These are phyloP conservation scores for Drosophila kepulauana DNA, from an alignment of 1,140 invertebrate species.

Conservation along the genomic window DNA sequence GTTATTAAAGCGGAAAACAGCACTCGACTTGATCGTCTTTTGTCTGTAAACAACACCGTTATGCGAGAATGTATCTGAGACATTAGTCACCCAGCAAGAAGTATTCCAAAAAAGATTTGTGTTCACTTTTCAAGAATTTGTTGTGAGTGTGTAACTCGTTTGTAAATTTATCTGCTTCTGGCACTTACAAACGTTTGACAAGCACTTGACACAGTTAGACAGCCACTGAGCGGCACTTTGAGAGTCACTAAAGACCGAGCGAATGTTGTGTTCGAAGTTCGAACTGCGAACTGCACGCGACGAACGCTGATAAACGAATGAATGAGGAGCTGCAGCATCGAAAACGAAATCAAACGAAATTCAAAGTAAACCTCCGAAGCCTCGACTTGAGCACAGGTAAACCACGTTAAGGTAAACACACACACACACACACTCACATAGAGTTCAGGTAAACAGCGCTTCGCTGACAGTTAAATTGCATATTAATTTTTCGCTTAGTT, in stretches of 20 bases:
- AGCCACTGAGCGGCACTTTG: conserved; percentile 14
- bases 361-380: conserved; percentile 30
- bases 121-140: conserved; percentile 8
- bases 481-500: conserved; percentile 73
- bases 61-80: conserved; percentile 25
- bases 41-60: conserved; percentile 51
- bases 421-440: not conserved
- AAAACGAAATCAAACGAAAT: conserved; percentile 24
- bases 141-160: conserved; percentile 38
- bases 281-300: conserved; percentile 64
- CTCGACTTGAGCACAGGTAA: conserved; percentile 23
- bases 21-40: conserved; percentile 9
- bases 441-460: conserved; percentile 20
- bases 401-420: conserved; percentile 44
- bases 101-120: conserved; percentile 17
- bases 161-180: not conserved
- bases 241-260: not conserved
- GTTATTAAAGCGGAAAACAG: conserved; percentile 17
- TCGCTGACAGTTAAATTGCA: conserved; percentile 73
- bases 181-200: conserved; percentile 47
- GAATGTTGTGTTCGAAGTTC: not conserved
- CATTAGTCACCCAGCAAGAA: conserved; percentile 59
- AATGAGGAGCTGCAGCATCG: conserved; percentile 5
- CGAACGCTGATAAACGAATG: conserved; percentile 60
- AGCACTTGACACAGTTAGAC: conserved; percentile 43